A percentile compares a stretch with the other conserved stretches of the same genome.
phyloP scores from a whole-genome alignment of 1,140 invertebrate species.

The Micrasema minimum region DNA sequence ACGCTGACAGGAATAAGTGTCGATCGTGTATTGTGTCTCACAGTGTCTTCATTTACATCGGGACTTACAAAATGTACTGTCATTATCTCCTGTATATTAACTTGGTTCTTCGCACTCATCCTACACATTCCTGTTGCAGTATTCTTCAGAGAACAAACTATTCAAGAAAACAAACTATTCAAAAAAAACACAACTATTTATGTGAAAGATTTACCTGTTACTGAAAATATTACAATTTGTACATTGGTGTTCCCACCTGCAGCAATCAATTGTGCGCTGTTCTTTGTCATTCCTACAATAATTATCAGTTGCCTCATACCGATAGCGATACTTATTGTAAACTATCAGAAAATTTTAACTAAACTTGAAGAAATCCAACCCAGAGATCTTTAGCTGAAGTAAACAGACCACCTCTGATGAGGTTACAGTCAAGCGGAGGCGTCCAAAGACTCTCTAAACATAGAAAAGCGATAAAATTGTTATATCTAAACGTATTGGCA shows the following conservation, averaged over 20 bases:
- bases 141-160: conserved; percentile 65
- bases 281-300: conserved; percentile 68
- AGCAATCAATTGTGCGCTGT: conserved; percentile 65
- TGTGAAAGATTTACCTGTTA: conserved; percentile 3
- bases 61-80: conserved; percentile 65
- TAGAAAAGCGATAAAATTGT: conserved; percentile 67
- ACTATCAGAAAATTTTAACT: conserved; percentile 70
- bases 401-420: conserved; percentile 14
- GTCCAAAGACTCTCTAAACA: conserved; percentile 65
- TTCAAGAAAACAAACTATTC: conserved; percentile 48
- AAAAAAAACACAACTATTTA: conserved; percentile 42
- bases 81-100: conserved; percentile 59
- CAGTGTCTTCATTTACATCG: conserved; percentile 68
- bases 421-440: conserved; percentile 26
- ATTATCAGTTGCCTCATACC: conserved; percentile 68
- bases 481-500: conserved; percentile 69
- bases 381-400: conserved; percentile 26
- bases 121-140: conserved; percentile 68
- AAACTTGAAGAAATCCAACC: conserved; percentile 55
- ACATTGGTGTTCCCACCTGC: conserved; percentile 69
- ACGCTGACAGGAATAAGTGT: conserved; percentile 71
- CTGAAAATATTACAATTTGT: conserved; percentile 61
- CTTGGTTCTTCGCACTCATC: conserved; percentile 65
- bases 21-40: conserved; percentile 70
- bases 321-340: conserved; percentile 68